Evolutionary conservation across 2,888 invertebrate genomes (phyloP), one percentile per base, ranked within the genome.

Genomic region (Scaptomyza cyrtandrae): DNA sequence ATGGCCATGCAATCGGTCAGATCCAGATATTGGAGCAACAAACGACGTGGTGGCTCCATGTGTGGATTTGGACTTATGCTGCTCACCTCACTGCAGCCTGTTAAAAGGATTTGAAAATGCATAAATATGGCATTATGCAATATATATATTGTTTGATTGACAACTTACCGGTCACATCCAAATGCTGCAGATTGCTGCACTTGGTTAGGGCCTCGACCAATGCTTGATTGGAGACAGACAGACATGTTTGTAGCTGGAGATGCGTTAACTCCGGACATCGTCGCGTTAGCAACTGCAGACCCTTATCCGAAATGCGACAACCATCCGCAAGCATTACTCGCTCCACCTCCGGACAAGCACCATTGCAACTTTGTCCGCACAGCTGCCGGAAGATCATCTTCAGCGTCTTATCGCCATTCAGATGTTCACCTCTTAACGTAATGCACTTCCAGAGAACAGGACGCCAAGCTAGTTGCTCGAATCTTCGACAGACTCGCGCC

Each of bases 1-100:
- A 98, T 94, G 16, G 95, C 94, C 63, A 95, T 94, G 90, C 98
- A 98, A 92, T 98, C 98, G 6, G 98, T 98, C 83, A 98, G 94
- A 93, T 98, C 98, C 76, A 98, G 93, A 91, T 96, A 97, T 91
- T 98, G 97, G 46, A 98, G 93, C 46, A 96, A 94, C 13, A 98
- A 94, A 55, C 95, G 93, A 60, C 95, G 92, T 0, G 95, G 93
- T 6, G 94, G 94, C 72, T 95, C 94, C 71, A 95, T 93, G 54
- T 94, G 93, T 80, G 95, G 94, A 76, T 94, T 94, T 87, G 95
- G 94, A 82, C 94, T 95, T 27, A 97, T 95, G 93, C 96, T 96
- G 76, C 96, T 96, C 74, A 97, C 95, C 90, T 95, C 90, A 29
- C 95, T 94, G 91, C 97, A 97, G 65, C 97, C 95, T 94, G 91